Percentiles rank a stretch among this genome's conserved stretches.
These are phyloP conservation scores for Drosophila funebris DNA, from an alignment of 1,140 invertebrate species.

Conservation along the genomic window DNA sequence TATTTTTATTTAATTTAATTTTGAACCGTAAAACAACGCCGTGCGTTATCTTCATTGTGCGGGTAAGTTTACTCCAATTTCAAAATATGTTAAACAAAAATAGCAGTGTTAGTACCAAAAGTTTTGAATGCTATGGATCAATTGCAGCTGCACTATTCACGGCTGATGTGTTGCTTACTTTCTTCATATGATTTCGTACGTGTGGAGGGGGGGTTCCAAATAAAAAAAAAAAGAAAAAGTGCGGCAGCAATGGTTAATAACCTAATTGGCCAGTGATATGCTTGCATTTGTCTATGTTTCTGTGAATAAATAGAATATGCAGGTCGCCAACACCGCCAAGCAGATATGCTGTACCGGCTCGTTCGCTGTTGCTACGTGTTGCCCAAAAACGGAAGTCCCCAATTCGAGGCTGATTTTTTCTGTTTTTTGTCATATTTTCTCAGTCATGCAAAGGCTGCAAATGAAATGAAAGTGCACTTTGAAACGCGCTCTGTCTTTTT, in stretches of 20 bases:
- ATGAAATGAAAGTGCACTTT: slow-evolving; percentile 22
- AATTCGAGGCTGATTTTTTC: slow-evolving; percentile 7
- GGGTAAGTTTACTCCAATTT: slow-evolving; percentile 24
- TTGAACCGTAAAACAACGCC: slow-evolving; percentile 25
- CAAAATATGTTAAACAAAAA: not conserved
- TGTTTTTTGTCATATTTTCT: not conserved
- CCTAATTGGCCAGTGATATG: not conserved
- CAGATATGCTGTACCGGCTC: slow-evolving; percentile 3
- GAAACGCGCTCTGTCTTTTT: slow-evolving; percentile 4
- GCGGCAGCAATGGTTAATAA: slow-evolving; percentile 14
- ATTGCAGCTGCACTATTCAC: not conserved
- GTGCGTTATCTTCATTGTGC: slow-evolving; percentile 1
- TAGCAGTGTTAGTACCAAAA: not conserved
- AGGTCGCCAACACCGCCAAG: not conserved
- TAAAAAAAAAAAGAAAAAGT: slow-evolving; percentile 3
- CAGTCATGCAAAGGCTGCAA: not conserved
- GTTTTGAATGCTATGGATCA: not conserved
- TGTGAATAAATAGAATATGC: slow-evolving; percentile 21
- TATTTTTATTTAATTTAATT: slow-evolving; percentile 43
- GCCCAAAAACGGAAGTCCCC: slow-evolving; percentile 24
- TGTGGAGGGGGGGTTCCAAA: slow-evolving; percentile 1
- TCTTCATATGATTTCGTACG: not conserved
- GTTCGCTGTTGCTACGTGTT: slow-evolving; percentile 19
- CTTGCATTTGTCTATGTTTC: not conserved
- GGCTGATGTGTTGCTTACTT: not conserved